These are phyloP conservation scores for Eublepharis macularius DNA, from an alignment of 2,113 vertebrate species.

Conservation along the genomic window DNA sequence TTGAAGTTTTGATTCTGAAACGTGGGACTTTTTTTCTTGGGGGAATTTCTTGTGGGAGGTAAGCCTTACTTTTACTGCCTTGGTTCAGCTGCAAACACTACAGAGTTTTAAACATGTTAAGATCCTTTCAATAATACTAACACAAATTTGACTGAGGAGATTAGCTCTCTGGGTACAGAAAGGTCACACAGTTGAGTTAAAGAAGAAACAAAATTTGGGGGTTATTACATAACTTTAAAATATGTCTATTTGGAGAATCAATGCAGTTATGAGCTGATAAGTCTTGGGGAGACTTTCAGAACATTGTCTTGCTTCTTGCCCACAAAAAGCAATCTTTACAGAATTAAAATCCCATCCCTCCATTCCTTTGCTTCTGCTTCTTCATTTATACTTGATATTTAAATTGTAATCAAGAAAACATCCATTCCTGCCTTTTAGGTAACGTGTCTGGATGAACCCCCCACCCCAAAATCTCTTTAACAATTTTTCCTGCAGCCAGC, in stretches of 20 bases:
- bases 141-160: too few species aligned
- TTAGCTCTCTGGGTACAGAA: neutral
- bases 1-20: neutral
- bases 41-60: neutral
- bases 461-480: too few species aligned
- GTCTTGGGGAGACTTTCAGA: neutral
- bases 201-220: neutral
- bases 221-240: too few species aligned
- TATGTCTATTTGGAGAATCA: neutral
- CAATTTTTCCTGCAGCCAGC: neutral
- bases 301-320: neutral
- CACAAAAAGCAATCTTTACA: neutral
- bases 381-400: neutral
- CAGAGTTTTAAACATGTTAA: too few species aligned
- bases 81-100: neutral
- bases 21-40: too few species aligned
- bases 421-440: neutral
- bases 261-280: neutral
- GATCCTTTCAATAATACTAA: too few species aligned
- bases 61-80: neutral
- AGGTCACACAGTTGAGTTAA: neutral
- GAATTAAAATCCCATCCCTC: neutral
- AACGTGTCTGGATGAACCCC: neutral
- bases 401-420: neutral
- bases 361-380: neutral